These are phyloP conservation scores for Tinamus guttatus DNA, from an alignment of 2,113 vertebrate genomes.

Conservation along the genomic window DNA sequence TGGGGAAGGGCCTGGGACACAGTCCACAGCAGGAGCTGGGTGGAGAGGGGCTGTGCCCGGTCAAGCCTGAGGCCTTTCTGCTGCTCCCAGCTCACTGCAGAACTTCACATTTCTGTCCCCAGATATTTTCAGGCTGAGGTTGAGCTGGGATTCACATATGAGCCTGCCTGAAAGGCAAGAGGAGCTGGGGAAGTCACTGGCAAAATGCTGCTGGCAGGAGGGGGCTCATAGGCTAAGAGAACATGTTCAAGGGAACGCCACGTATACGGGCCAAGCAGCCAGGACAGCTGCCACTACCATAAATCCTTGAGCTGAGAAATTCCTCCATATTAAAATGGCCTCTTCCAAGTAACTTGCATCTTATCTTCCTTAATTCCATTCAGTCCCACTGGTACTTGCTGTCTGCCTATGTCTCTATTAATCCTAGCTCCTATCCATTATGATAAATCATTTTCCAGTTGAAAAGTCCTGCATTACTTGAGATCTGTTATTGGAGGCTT, in stretches of 20 bases:
- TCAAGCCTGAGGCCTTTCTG: not conserved
- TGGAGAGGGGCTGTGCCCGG: not conserved
- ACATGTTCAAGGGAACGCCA: too few species aligned
- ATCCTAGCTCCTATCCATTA: not conserved
- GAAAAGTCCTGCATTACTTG: accelerated
- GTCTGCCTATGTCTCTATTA: accelerated
- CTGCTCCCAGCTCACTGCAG: not conserved
- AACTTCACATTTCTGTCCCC: not conserved
- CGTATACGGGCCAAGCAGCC: not conserved
- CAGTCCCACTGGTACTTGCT: accelerated
- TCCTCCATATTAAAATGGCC: not conserved
- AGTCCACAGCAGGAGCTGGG: too few species aligned
- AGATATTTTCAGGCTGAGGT: not conserved
- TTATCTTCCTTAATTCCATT: not conserved
- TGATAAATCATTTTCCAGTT: not conserved
- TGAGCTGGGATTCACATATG: too few species aligned
- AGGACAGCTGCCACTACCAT: not conserved
- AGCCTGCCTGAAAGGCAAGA: too few species aligned
- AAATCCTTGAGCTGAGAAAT: not conserved
- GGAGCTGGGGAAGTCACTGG: too few species aligned
- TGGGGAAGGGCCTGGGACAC: too few species aligned
- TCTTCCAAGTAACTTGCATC: not conserved
- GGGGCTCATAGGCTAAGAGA: not conserved
- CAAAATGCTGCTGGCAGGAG: not conserved
- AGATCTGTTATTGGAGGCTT: accelerated